A percentile compares a stretch with the other conserved stretches of the same genome.
phyloP scores from a whole-genome alignment of 2,797 vertebrate species.

The Hydrocynus forskahlii region DNA sequence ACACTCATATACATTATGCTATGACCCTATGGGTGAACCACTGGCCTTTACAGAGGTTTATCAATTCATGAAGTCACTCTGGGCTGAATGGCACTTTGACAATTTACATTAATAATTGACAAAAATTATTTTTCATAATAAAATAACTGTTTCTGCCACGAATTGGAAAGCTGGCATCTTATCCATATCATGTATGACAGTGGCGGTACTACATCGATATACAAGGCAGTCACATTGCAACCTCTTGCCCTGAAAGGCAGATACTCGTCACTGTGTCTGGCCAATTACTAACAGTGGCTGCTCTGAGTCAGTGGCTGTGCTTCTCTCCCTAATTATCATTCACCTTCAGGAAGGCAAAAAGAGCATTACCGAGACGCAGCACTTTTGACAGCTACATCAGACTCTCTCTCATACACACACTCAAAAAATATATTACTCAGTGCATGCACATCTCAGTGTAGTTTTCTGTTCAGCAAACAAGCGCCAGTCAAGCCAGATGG shows the following conservation, averaged over 20 bases:
- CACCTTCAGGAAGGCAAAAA: conserved; percentile 27
- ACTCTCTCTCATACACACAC: neutral
- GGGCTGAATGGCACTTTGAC: too few species aligned
- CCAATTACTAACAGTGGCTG: conserved; percentile 21
- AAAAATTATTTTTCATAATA: too few species aligned
- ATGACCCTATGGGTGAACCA: too few species aligned
- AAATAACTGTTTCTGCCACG: too few species aligned
- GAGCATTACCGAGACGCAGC: conserved; percentile 11
- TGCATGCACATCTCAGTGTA: neutral
- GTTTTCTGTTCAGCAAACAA: neutral
- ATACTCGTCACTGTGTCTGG: neutral
- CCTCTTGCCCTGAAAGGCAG: neutral
- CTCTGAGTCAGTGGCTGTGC: neutral
- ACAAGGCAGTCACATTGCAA: neutral
- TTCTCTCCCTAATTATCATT: conserved; percentile 1
- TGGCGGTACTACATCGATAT: neutral
- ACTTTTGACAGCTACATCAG: conserved; percentile 30
- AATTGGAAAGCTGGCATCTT: neutral
- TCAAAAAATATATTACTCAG: neutral
- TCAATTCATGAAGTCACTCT: too few species aligned
- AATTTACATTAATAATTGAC: too few species aligned
- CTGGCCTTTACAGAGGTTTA: too few species aligned
- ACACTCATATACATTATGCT: too few species aligned
- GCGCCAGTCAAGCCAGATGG: neutral
- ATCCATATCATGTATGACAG: neutral